phyloP scores from a whole-genome alignment of 2,113 vertebrate genomes.

The Hippocampus mohnikei region DNA sequence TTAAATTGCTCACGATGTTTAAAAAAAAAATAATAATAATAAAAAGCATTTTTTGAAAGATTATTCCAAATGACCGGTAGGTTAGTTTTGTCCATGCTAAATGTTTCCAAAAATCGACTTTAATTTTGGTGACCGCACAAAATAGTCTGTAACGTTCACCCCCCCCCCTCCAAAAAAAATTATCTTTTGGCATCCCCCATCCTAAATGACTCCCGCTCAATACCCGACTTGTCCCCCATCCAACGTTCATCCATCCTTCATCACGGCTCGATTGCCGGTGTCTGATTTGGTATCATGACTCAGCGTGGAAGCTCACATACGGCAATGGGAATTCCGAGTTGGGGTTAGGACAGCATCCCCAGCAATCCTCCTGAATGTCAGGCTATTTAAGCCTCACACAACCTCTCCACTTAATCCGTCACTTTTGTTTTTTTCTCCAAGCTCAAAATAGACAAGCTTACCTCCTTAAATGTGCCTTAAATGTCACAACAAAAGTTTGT shows the following conservation, averaged over 20 bases:
- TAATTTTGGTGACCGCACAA: no score
- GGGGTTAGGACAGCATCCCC: not conserved
- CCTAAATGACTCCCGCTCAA: no score
- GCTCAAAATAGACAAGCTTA: not conserved
- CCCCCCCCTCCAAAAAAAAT: no score
- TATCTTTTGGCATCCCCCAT: no score
- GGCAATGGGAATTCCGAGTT: not conserved
- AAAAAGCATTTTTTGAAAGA: no score
- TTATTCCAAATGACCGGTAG: no score
- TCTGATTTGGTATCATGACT: not conserved
- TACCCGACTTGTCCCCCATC: no score
- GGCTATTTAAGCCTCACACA: not conserved
- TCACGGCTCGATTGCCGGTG: not conserved
- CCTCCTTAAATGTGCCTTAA: not conserved
- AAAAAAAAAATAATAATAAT: no score
- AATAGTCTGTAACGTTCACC: no score
- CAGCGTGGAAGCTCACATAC: not conserved
- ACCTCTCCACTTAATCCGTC: not conserved
- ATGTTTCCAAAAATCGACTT: no score
- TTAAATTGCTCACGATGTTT: no score
- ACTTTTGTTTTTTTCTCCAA: not conserved
- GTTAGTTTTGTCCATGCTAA: no score
- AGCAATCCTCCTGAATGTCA: not conserved
- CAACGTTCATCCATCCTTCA: not conserved
- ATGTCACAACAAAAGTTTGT: not conserved